Evolutionary conservation across 2,797 vertebrate species (phyloP), one percentile per base, ranked within the genome.

Genomic region (Sebastes oblongus): DNA sequence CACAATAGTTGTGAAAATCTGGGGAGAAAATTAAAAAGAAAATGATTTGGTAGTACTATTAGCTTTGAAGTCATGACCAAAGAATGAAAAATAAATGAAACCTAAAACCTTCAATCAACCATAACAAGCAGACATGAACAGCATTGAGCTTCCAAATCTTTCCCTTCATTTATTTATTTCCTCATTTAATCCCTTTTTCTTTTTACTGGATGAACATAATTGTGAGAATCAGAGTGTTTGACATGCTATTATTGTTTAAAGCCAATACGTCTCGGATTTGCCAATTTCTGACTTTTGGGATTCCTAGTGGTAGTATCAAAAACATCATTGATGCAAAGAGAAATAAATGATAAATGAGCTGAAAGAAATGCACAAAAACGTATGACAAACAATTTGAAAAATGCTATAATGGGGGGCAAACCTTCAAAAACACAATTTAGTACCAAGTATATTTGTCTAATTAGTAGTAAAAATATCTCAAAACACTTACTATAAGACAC

Each of bases 111-210:
- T 72, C 39, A 76, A n/a, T 72, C n/a, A 27, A 73, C n/a, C 58
- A 11, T 64, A 46, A 55, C 54, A 72, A 64, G 8, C 36, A 74
- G 32, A 70, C 39, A 74, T 30, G 39, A 32, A 61, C 29, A 59
- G 22, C 24, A 67, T 4, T 18, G 30, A 58, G 65, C 20, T 64
- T 62, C 24, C 32, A 70, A 68, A 59, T 77, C 3, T 59, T 75
- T 81, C 39, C 67, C 62, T 50, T 80, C 4, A n/a, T 72, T 65
- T 16, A 73, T 77, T 39, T 52, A 62, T 69, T 68, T 72, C 58
- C n/a, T 55, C 34, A 73, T 76, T 60, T 79, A 66, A 62, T 80
- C 24, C 61, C 2, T 70, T 76, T 62, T 32, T 69, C 4, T 66
- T 42, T 67, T 62, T 32, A 67, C 36, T 60, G 36, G 24, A 20